Conservation (phyloP, 1,140 invertebrate genomes). For the Brachionus rubens region DNA sequence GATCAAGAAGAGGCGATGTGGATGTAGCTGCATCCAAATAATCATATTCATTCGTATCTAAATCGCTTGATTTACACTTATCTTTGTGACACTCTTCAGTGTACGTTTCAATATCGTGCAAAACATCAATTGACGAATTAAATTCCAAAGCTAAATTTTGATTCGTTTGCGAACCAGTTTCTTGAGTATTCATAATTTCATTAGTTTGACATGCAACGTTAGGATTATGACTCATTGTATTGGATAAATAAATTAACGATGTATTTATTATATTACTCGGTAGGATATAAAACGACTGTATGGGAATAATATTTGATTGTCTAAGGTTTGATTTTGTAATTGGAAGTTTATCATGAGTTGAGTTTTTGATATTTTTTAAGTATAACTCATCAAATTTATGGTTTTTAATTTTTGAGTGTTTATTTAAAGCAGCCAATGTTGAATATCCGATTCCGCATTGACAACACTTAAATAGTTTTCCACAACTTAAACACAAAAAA, state of each 20-base stretch:
- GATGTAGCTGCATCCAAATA: constrained; percentile 44
- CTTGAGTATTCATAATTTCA: constrained; percentile 3
- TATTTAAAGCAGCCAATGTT: constrained; percentile 1
- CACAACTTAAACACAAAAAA: background rate
- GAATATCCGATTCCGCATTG: constrained; percentile 14
- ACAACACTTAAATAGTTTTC: background rate
- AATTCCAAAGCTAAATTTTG: constrained; percentile 3
- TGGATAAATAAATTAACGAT: background rate
- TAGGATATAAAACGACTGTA: background rate
- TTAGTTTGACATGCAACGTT: background rate
- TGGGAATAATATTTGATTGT: background rate
- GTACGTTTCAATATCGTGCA: background rate
- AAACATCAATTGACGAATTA: background rate
- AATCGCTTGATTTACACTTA: background rate
- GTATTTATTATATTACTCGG: background rate
- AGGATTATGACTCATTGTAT: background rate
- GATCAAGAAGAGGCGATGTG: constrained; percentile 4
- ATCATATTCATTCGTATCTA: constrained; percentile 8
- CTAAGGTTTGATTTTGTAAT: background rate
- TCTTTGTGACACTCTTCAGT: background rate
- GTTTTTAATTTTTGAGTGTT: constrained; percentile 2
- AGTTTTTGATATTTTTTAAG: background rate
- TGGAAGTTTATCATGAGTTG: background rate
- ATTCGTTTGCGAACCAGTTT: constrained; percentile 13
- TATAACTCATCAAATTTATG: background rate